Evolutionary conservation across 2,888 invertebrate genomes (phyloP).

Genomic region (Pyrgus malvae): DNA sequence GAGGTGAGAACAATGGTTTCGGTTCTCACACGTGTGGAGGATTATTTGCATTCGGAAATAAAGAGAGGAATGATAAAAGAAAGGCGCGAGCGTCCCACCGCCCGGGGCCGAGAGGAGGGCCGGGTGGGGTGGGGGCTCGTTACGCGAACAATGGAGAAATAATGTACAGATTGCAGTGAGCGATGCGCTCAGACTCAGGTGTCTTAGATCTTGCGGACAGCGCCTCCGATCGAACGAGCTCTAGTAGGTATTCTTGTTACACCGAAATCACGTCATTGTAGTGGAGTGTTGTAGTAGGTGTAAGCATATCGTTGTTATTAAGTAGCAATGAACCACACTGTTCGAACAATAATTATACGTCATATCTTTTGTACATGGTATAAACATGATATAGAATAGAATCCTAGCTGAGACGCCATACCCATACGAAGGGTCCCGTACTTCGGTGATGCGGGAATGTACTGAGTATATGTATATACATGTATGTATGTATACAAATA

Average conservation of each 20-base stretch:
- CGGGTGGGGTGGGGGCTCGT: slow-evolving; percentile 71
- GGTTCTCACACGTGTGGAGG: slow-evolving; percentile 83
- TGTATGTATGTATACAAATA: too few species aligned
- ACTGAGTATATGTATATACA: too few species aligned
- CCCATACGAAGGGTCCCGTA: too few species aligned
- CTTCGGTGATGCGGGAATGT: too few species aligned
- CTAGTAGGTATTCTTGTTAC: not conserved
- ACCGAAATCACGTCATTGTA: not conserved
- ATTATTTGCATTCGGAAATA: slow-evolving; percentile 84
- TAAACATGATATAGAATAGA: too few species aligned
- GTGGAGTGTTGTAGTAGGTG: too few species aligned
- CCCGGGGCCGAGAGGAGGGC: slow-evolving; percentile 80
- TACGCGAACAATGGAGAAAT: slow-evolving; percentile 83
- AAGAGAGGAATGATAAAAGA: slow-evolving; percentile 82
- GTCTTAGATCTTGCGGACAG: slow-evolving; percentile 71
- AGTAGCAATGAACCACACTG: too few species aligned
- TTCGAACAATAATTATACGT: too few species aligned
- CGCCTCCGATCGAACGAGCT: slow-evolving; percentile 40
- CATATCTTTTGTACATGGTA: too few species aligned
- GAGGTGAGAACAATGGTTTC: slow-evolving; percentile 82
- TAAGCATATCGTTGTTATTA: too few species aligned
- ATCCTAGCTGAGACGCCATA: too few species aligned
- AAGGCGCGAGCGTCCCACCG: slow-evolving; percentile 81
- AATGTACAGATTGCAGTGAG: slow-evolving; percentile 83
- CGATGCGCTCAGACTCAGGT: slow-evolving; percentile 81